Evolutionary conservation across 1,140 invertebrate species (phyloP).

Genomic region (Bombus affinis): DNA sequence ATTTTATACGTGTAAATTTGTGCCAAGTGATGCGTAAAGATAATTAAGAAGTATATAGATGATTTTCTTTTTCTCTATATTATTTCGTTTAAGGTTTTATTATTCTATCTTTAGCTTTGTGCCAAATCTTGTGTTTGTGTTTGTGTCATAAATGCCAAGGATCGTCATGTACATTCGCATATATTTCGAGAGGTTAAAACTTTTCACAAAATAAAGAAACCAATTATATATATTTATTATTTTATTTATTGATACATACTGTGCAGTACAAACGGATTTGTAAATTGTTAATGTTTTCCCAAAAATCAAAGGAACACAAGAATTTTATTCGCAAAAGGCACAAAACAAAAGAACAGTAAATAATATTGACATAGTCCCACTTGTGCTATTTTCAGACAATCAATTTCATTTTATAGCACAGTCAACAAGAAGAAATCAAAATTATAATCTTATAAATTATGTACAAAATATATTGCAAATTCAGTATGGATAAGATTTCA

Average conservation of each 20-base stretch:
- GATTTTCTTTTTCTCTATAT: not conserved
- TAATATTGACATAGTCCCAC: not conserved
- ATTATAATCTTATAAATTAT: not conserved
- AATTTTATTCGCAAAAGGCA: not conserved
- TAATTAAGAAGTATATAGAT: not conserved
- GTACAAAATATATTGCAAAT: not conserved
- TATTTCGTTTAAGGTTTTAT: not conserved
- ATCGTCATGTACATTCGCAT: not conserved
- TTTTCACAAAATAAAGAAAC: not conserved
- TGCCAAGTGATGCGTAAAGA: constrained; percentile 31
- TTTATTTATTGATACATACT: not conserved
- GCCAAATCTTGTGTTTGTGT: constrained; percentile 24
- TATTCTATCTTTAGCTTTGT: constrained; percentile 7
- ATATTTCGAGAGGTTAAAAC: not conserved
- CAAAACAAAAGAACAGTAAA: too few species aligned
- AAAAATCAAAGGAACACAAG: not conserved
- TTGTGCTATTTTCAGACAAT: constrained; percentile 5
- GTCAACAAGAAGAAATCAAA: not conserved
- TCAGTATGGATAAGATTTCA: constrained; percentile 2
- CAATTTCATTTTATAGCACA: not conserved
- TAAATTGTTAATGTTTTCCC: not conserved
- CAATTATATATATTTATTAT: not conserved
- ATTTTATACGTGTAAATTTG: constrained; percentile 23
- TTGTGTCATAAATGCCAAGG: not conserved
- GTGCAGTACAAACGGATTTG: not conserved